A percentile compares a stretch with the other conserved stretches of the same genome.
Evolutionary conservation across 2,797 vertebrate genomes (phyloP).

Genomic region (Sebastes wilsoni): DNA sequence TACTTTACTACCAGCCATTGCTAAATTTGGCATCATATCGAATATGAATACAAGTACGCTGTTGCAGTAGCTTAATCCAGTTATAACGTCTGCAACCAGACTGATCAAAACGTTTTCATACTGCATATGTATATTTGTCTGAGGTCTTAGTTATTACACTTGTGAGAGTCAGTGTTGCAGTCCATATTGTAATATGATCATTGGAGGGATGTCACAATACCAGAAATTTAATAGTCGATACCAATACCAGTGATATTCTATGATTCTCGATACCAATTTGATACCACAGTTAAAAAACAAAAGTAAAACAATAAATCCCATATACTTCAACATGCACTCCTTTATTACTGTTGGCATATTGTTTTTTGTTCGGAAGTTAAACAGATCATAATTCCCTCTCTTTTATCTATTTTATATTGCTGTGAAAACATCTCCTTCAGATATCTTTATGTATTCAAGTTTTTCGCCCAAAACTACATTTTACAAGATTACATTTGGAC

Average conservation of each 20-base stretch:
- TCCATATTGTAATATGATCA: slow-evolving; percentile 4
- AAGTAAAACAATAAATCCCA: too few species aligned
- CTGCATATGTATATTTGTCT: neutral
- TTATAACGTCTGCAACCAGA: neutral
- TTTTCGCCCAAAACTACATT: fast-evolving
- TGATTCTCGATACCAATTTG: too few species aligned
- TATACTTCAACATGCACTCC: too few species aligned
- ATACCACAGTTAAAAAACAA: too few species aligned
- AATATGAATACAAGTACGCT: slow-evolving; percentile 42
- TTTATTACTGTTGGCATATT: too few species aligned
- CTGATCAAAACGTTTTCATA: neutral
- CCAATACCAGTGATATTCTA: too few species aligned
- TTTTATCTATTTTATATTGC: too few species aligned
- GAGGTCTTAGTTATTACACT: neutral
- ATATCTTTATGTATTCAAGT: too few species aligned
- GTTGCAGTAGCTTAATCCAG: slow-evolving; percentile 2
- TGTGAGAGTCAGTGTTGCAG: neutral
- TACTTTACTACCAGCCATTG: slow-evolving; percentile 24
- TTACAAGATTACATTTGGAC: neutral
- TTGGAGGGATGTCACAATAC: neutral
- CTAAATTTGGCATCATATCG: slow-evolving; percentile 56
- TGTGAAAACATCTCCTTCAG: too few species aligned
- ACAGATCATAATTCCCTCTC: too few species aligned
- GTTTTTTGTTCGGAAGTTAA: too few species aligned
- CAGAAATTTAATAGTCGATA: too few species aligned